Conservation (phyloP, 2,888 invertebrate genomes). For the Pherbina coryleti region DNA sequence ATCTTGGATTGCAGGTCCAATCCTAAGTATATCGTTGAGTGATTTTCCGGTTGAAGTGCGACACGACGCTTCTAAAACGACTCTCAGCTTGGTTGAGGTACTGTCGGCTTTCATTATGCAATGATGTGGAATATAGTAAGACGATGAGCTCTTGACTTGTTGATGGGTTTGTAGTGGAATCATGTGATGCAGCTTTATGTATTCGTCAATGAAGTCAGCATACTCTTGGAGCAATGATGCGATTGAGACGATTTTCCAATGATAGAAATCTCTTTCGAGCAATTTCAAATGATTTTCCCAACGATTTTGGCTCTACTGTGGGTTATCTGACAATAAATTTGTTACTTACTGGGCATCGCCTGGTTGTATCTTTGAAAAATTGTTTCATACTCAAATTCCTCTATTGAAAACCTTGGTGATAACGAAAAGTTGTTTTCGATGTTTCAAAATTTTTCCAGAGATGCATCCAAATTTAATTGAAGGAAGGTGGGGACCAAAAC, state of each 20-base stretch:
- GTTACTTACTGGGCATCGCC: too few relatives aligned
- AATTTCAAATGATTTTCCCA: slow-evolving; percentile 35
- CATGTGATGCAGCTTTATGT: slow-evolving; percentile 36
- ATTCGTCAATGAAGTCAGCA: slow-evolving; percentile 34
- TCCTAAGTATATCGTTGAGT: too few relatives aligned
- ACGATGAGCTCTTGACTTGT: background rate
- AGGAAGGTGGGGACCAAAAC: background rate
- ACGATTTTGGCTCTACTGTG: slow-evolving; percentile 6
- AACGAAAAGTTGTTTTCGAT: too few relatives aligned
- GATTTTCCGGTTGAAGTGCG: too few relatives aligned
- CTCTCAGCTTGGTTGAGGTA: too few relatives aligned
- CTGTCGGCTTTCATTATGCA: slow-evolving; percentile 32
- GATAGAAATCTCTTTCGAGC: slow-evolving; percentile 23
- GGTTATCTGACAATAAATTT: slow-evolving; percentile 24
- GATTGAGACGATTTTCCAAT: slow-evolving; percentile 22
- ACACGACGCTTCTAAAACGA: too few relatives aligned
- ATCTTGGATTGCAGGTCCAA: too few relatives aligned
- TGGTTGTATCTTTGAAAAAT: too few relatives aligned
- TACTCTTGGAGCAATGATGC: slow-evolving; percentile 12
- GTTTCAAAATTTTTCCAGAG: slow-evolving; percentile 9
- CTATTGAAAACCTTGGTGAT: too few relatives aligned
- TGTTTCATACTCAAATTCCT: too few relatives aligned
- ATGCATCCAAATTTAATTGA: slow-evolving; percentile 34
- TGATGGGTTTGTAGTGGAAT: background rate
- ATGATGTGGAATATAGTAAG: slow-evolving; percentile 36